These are phyloP conservation scores for Mamestra brassicae DNA, from an alignment of 2,888 invertebrate genomes.

Conservation along the genomic window DNA sequence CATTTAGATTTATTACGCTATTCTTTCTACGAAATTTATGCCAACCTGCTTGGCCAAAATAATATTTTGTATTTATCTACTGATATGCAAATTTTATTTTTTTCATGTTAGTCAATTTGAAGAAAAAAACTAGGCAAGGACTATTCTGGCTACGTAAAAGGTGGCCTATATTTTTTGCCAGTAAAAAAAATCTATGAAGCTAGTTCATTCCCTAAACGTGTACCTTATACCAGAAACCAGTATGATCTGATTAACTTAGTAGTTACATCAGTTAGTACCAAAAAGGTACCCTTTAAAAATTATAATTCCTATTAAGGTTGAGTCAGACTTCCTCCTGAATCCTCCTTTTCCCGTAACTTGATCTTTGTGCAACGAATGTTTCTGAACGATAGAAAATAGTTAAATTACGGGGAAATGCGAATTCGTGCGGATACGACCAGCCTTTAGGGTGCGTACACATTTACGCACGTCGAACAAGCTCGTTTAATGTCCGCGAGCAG, in stretches of 20 bases:
- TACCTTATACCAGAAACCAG: constrained; percentile 53
- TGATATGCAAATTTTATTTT: too few species aligned
- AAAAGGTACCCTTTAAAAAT: constrained; percentile 37
- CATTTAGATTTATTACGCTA: background rate
- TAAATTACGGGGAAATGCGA: background rate
- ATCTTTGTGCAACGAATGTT: background rate
- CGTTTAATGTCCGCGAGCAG: background rate
- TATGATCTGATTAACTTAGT: constrained; percentile 61
- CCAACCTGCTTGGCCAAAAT: background rate
- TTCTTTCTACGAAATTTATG: too few species aligned
- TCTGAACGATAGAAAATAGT: background rate
- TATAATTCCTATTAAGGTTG: constrained; percentile 10
- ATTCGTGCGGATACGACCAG: background rate
- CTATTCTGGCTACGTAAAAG: too few species aligned
- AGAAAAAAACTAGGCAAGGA: too few species aligned
- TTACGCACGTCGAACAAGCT: constrained; percentile 1
- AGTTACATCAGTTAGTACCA: constrained; percentile 56
- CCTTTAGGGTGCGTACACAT: background rate
- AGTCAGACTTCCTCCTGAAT: background rate
- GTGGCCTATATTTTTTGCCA: too few species aligned
- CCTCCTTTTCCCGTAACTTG: background rate
- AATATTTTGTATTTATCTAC: too few species aligned
- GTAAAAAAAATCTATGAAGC: background rate
- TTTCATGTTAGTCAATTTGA: too few species aligned
- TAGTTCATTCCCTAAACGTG: background rate